Evolutionary conservation across 2,113 vertebrate species (phyloP).

Genomic region (Cavia aperea): DNA sequence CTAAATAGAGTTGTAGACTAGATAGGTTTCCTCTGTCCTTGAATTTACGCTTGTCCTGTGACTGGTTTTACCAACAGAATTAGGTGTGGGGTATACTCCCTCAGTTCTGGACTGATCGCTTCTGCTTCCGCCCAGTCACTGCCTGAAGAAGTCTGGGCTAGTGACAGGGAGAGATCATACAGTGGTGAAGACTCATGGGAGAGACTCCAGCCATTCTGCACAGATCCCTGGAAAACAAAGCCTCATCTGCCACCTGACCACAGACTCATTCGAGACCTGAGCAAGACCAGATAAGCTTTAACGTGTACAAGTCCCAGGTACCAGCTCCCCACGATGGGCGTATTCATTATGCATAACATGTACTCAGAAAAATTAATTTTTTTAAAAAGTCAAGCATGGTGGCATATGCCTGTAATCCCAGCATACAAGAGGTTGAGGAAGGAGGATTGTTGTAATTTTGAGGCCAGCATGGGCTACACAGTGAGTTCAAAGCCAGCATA

Average conservation of each 20-base stretch:
- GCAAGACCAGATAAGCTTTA: neutral
- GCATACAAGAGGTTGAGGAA: neutral
- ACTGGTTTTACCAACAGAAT: neutral
- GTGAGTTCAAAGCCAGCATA: neutral
- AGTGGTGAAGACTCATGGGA: no score
- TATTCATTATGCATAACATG: neutral
- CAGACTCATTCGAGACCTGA: neutral
- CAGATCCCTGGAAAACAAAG: neutral
- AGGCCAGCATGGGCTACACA: neutral
- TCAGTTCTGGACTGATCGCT: neutral
- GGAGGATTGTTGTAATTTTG: neutral
- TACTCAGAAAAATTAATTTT: neutral
- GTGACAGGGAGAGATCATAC: neutral
- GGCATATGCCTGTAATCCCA: neutral
- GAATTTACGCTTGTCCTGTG: neutral
- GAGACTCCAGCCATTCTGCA: neutral
- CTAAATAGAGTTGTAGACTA: fast-evolving
- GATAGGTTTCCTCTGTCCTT: neutral
- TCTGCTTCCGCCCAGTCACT: neutral
- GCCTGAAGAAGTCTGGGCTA: neutral
- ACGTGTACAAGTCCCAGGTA: neutral
- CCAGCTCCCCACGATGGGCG: neutral
- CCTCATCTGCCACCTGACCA: neutral
- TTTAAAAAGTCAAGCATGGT: neutral
- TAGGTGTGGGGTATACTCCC: neutral